Base-by-base conservation (phyloP, 2,797 vertebrate genomes). In the Dipus sagitta region DNA sequence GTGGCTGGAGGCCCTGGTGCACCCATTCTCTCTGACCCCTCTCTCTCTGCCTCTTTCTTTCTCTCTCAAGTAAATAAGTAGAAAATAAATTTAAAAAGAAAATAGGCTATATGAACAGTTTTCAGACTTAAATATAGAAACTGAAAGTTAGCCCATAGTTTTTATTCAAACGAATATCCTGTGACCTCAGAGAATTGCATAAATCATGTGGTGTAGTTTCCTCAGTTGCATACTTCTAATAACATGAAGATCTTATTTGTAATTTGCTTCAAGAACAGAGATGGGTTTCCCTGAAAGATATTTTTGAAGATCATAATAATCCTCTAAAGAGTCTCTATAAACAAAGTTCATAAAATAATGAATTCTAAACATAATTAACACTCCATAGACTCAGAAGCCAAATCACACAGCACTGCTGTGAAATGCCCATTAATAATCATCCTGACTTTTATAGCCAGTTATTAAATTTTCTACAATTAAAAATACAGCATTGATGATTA, bases 181-280 rank as follows among this genome's bases (percentile, higher is more conserved):
- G 67, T 92, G 75, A 88, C 79, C 74, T 95, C 84, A 96, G 54
- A 89, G 96, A 96, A 18, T 18, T 90, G 82, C 85, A 94, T 68
- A 95, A 86, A 94, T 88, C 88, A 68, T 74, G 18, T 20, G 92
- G 23, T 93, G 58, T 86, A 34, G 24, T 93, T 95, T 93, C 76
- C 83, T 92, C 86, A 91, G 70, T 71, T 96, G 84, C 65, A 86
- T 58, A 84, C 14, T 71, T 95, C 81, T 96, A 96, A 91, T 96
- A 96, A 97, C 95, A 95, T 92, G 94, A 93, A 85, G 91, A 95
- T 96, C 52, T 90, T 86, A 95, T 84, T 96, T 96, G 90, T 95
- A 95, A 97, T 93, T 9, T 97, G 88, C 96, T 97, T 96, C 14
- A 95, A 97, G 97, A 98, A 97, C 94, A 97, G 83, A 89, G 96